phyloP scores from a whole-genome alignment of 2,113 vertebrate species.

The Laterallus jamaicensis region DNA sequence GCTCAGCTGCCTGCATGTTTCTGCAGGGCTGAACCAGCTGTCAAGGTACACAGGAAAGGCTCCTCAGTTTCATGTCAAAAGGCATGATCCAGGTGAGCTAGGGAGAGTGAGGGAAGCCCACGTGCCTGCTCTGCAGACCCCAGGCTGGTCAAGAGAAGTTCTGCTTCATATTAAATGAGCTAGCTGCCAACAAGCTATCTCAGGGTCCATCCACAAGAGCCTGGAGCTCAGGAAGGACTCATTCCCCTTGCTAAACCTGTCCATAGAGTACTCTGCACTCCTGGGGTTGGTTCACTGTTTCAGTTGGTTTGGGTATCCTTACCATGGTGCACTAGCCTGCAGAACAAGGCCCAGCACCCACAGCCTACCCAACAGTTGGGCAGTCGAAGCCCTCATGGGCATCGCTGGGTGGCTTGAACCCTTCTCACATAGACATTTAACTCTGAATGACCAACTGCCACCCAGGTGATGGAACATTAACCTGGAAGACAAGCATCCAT shows the following conservation, averaged over 20 bases:
- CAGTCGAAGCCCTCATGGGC: background rate
- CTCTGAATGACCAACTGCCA: background rate
- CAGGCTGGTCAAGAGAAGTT: background rate
- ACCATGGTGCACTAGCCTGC: background rate
- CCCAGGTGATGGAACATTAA: background rate
- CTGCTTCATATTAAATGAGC: background rate
- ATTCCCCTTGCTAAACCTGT: background rate
- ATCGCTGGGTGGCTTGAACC: background rate
- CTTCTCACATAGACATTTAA: background rate
- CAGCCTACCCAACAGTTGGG: rapidly evolving
- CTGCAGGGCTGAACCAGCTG: background rate
- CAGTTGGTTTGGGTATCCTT: background rate
- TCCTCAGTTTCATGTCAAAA: background rate
- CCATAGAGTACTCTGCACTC: background rate
- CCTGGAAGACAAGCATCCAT: background rate
- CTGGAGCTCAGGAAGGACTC: background rate
- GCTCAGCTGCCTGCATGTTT: background rate
- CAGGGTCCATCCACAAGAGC: background rate
- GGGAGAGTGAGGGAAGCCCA: background rate
- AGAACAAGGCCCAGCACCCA: background rate
- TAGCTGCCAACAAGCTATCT: background rate
- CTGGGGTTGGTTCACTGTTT: background rate
- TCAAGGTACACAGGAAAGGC: background rate
- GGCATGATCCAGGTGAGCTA: background rate
- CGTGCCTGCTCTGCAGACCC: background rate